A percentile compares a stretch with the other conserved stretches of the same genome.
These are phyloP conservation scores for Tragelaphus strepsiceros DNA, from an alignment of 2,113 vertebrate genomes.

Conservation along the genomic window DNA sequence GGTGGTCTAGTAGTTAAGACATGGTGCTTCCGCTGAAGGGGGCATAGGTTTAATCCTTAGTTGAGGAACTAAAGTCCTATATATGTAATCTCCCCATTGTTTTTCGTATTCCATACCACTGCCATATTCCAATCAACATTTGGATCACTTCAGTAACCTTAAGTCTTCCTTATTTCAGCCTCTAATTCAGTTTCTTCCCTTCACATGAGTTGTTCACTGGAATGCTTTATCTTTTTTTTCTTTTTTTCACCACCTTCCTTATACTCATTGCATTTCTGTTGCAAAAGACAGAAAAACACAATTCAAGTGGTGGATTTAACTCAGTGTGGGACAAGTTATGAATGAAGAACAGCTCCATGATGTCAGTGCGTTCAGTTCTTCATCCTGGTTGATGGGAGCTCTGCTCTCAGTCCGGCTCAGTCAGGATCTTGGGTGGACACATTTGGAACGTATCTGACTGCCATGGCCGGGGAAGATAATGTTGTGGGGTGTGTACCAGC, in stretches of 20 bases:
- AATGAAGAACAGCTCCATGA: neutral
- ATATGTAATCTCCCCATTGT: neutral
- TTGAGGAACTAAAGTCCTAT: neutral
- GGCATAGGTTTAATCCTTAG: neutral
- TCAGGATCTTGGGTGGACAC: neutral
- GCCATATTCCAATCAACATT: neutral
- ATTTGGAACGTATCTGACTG: neutral
- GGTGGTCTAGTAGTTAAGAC: neutral
- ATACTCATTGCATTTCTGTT: neutral
- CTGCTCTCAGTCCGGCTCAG: neutral
- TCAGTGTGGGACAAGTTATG: neutral
- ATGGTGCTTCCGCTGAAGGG: neutral
- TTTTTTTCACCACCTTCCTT: neutral
- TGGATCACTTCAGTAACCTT: neutral
- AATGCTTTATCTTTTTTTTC: neutral
- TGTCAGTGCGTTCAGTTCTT: neutral
- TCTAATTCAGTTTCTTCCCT: neutral
- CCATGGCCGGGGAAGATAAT: neutral
- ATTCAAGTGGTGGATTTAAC: neutral
- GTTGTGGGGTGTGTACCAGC: neutral
- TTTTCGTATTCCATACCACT: neutral
- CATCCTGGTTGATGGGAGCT: neutral
- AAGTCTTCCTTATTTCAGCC: neutral
- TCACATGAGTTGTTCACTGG: neutral
- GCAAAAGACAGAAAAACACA: neutral